A percentile compares a stretch with the other conserved stretches of the same genome.
Evolutionary conservation across 2,113 vertebrate genomes (phyloP).

Genomic region (Eidolon helvum): DNA sequence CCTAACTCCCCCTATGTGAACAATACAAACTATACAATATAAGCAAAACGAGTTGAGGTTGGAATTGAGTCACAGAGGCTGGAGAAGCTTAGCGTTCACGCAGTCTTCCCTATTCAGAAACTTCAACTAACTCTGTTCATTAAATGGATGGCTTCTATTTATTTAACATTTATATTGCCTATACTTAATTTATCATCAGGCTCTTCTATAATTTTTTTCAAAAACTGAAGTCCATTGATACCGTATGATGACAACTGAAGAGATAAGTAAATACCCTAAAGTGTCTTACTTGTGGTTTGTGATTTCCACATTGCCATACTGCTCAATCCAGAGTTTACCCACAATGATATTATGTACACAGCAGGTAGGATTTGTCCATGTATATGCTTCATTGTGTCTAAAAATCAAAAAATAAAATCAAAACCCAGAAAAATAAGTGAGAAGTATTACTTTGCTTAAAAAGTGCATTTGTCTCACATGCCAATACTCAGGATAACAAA

Average conservation of each 20-base stretch:
- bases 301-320: constrained; percentile 97
- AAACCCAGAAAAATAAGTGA: not conserved
- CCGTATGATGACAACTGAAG: not conserved
- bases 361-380: constrained; percentile 98
- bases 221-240: not conserved
- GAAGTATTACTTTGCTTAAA: not conserved
- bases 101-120: not conserved
- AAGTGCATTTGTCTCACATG: not conserved
- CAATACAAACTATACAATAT: not conserved
- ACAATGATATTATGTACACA: constrained; percentile 99
- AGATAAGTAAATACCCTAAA: accelerated
- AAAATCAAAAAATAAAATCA: not conserved
- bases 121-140: not conserved
- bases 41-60: not conserved
- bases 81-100: not conserved
- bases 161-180: not conserved
- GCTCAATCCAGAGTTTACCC: constrained; percentile 99
- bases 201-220: not conserved
- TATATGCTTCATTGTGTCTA: constrained; percentile 96
- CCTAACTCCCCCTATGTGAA: too few species aligned
- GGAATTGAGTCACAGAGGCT: not conserved
- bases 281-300: constrained; percentile 94
- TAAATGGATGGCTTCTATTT: not conserved
- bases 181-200: not conserved
- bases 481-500: not conserved